Percentiles rank a stretch among this genome's conserved stretches.
Evolutionary conservation across 2,888 invertebrate species (phyloP).

Genomic region (Cerastoderma edule): DNA sequence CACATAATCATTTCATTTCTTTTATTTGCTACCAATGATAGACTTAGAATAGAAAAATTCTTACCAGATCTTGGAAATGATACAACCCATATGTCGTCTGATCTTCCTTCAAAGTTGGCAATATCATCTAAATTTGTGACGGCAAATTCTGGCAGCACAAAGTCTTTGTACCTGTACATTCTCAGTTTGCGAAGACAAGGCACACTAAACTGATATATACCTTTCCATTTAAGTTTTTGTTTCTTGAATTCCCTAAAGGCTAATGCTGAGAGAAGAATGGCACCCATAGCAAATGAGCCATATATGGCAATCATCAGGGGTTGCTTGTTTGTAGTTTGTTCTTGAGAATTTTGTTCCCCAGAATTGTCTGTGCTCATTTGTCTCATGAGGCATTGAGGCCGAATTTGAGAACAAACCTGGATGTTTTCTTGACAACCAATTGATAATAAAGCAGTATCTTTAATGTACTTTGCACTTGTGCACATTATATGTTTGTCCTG

Average conservation of each 20-base stretch:
- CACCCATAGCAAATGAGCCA: slow-evolving; percentile 66
- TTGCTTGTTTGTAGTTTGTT: slow-evolving; percentile 15
- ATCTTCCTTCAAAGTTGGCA: slow-evolving; percentile 88
- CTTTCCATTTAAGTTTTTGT: slow-evolving; percentile 54
- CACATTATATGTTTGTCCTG: too few relatives aligned
- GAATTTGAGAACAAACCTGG: too few relatives aligned
- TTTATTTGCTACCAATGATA: too few relatives aligned
- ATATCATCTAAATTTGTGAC: slow-evolving; percentile 69
- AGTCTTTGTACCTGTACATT: slow-evolving; percentile 71
- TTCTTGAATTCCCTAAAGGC: slow-evolving; percentile 54
- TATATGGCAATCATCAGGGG: slow-evolving; percentile 59
- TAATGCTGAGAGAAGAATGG: slow-evolving; percentile 57
- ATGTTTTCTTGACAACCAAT: too few relatives aligned
- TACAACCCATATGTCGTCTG: slow-evolving; percentile 93
- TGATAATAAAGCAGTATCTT: too few relatives aligned
- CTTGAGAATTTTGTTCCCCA: not conserved
- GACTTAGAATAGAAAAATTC: too few relatives aligned
- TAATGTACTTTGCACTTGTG: too few relatives aligned
- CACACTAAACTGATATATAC: slow-evolving; percentile 60
- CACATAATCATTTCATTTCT: too few relatives aligned
- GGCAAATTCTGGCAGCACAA: slow-evolving; percentile 68
- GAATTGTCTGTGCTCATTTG: too few relatives aligned
- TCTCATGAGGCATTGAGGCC: too few relatives aligned
- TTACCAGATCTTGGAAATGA: slow-evolving; percentile 95
- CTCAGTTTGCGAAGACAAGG: slow-evolving; percentile 47